phyloP scores from a whole-genome alignment of 2,888 invertebrate genomes.

The Epinotia brunnichana region DNA sequence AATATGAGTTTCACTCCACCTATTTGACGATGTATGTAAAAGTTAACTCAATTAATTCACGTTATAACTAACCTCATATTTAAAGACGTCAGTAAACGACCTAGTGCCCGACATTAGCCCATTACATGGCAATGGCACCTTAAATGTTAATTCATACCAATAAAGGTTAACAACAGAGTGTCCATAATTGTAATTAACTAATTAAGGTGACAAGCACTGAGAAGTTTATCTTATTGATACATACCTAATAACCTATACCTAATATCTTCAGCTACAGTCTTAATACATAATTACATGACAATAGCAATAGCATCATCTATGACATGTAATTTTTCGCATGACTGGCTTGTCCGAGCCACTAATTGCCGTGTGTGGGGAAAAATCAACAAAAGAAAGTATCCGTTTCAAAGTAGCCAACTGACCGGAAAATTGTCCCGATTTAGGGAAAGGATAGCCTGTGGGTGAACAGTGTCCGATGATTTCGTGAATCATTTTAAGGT shows the following conservation, averaged over 20 bases:
- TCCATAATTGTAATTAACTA: neutral
- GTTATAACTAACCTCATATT: no score
- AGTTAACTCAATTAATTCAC: no score
- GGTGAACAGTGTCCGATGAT: constrained; percentile 2
- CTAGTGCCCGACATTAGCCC: no score
- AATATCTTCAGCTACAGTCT: neutral
- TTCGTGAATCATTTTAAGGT: neutral
- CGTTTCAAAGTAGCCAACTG: constrained; percentile 55
- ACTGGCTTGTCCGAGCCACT: constrained; percentile 64
- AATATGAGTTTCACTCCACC: no score
- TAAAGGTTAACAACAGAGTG: no score
- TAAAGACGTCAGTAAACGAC: no score
- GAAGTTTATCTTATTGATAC: neutral
- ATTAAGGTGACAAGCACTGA: neutral
- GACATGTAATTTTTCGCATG: constrained; percentile 66
- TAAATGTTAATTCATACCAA: no score
- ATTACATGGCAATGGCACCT: no score
- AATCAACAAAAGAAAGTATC: constrained; percentile 51
- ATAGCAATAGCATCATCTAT: constrained; percentile 38
- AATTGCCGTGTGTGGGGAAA: constrained; percentile 64
- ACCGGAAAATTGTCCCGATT: constrained; percentile 62
- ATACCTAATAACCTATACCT: neutral
- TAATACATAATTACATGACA: constrained; percentile 19
- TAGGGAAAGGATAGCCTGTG: constrained; percentile 46
- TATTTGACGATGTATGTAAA: no score